Base-by-base conservation (phyloP, 2,888 invertebrate species). In the Minunthozetes semirufus region DNA sequence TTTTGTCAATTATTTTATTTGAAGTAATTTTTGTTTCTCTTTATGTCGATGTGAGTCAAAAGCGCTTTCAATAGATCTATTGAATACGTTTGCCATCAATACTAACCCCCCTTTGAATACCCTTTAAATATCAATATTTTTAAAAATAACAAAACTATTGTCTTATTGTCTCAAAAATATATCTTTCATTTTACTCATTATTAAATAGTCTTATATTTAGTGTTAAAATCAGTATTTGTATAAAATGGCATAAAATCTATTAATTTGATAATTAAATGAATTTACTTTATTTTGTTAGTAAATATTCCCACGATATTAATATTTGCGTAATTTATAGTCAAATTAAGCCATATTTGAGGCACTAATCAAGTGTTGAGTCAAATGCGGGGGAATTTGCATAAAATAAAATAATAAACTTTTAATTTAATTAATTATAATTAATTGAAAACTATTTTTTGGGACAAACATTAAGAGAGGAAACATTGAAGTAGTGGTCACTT, bases 1-100 rank as follows among this genome's bases (percentile, higher is more conserved):
- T 56, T 56, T 56, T 8, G 13, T 56, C 56, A 56, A 56, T 56
- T 56, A 56, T 56, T 42, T 42, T 42, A 42, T 56, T 56, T 56
- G 19, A 50, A 19, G 19, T 50, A 50, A 19, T 50, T 50, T 50
- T 50, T 50, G 50, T 42, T 42, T 42, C 50, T 50, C 50, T 50
- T 50, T 50, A 50, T 50, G 50, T 50, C 50, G n/a, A 19, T 19
- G 19, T 50, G 50, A 50, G 19, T 50, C 19, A 50, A 50, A 50
- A 19, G 50, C n/a, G 11, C 50, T 19, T 19, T 50, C 19, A 19
- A 11, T n/a, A 4, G n/a, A 33, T 5, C n/a, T 19, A 50, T 19
- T 50, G n/a, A 50, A 50, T 5, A 50, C 50, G 50, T 50, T 9
- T n/a, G 1, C 1, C 5, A 19, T 9, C 50, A n/a, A 5, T 2